A percentile compares a stretch with the other conserved stretches of the same genome.
Evolutionary conservation across 1,140 invertebrate genomes (phyloP).

Genomic region (Hyposmocoma kahamanoa): DNA sequence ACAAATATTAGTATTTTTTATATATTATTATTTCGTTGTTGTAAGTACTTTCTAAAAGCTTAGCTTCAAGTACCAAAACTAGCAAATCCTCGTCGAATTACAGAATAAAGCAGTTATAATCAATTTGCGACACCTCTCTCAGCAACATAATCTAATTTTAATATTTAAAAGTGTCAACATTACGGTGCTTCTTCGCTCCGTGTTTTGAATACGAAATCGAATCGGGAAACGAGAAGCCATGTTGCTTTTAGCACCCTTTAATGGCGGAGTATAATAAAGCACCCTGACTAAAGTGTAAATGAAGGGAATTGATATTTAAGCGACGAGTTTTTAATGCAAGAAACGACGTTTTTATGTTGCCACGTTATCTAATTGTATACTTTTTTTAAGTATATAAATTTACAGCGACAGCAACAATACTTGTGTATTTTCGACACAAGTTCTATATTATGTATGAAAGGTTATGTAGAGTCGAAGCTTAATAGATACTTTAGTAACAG

Average conservation of each 20-base stretch:
- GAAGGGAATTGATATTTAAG: conserved; percentile 44
- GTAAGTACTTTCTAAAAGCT: no score
- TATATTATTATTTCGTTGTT: no score
- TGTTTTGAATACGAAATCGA: conserved; percentile 62
- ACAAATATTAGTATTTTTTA: no score
- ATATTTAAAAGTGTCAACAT: conserved; percentile 64
- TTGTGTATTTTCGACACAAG: no score
- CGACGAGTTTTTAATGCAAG: no score
- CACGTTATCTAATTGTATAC: no score
- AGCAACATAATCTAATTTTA: conserved; percentile 61
- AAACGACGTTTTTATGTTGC: no score
- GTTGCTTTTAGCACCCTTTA: conserved; percentile 65
- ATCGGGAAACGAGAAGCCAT: conserved; percentile 54
- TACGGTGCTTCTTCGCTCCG: conserved; percentile 43
- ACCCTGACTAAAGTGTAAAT: conserved; percentile 48
- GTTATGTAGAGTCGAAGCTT: no score
- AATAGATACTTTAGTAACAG: no score
- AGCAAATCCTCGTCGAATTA: neutral
- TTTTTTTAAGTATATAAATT: no score
- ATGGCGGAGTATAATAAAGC: conserved; percentile 46
- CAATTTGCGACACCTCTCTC: conserved; percentile 49
- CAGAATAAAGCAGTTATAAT: conserved; percentile 24
- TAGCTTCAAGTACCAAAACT: neutral
- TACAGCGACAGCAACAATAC: no score
- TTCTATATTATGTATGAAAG: no score